Conservation (phyloP, 2,888 invertebrate species). For the Eupithecia insigniata region DNA sequence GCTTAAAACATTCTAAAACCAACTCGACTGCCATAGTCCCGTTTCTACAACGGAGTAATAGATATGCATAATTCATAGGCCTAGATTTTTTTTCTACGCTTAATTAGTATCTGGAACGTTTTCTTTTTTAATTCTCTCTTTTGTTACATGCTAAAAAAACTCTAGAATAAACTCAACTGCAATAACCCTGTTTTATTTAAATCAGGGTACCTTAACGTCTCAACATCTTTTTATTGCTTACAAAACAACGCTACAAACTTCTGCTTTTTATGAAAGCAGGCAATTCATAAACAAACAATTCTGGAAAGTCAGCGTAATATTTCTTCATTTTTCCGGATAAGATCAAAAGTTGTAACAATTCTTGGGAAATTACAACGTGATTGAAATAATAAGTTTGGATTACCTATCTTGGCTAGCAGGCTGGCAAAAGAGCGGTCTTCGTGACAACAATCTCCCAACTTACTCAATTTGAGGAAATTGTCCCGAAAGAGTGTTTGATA, state of each 20-base stretch:
- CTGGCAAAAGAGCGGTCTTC: slow-evolving; percentile 34
- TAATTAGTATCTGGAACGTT: not conserved
- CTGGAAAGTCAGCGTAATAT: slow-evolving; percentile 26
- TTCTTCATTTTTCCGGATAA: slow-evolving; percentile 39
- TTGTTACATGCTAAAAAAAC: not conserved
- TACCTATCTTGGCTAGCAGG: slow-evolving; percentile 45
- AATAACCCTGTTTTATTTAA: not conserved
- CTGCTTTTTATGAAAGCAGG: slow-evolving; percentile 1
- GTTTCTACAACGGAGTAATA: too few relatives aligned
- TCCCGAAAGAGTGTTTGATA: slow-evolving; percentile 47
- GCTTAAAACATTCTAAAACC: too few relatives aligned
- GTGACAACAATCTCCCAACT: slow-evolving; percentile 63
- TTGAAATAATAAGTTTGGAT: slow-evolving; percentile 64
- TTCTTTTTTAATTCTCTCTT: not conserved
- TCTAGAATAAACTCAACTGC: not conserved
- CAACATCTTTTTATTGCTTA: slow-evolving; percentile 7
- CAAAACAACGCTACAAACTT: slow-evolving; percentile 8
- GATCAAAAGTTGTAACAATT: slow-evolving; percentile 51
- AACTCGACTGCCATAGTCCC: too few relatives aligned
- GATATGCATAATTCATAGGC: too few relatives aligned
- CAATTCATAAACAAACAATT: slow-evolving; percentile 12
- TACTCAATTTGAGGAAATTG: slow-evolving; percentile 66
- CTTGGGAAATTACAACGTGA: slow-evolving; percentile 51
- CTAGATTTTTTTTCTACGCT: too few relatives aligned
- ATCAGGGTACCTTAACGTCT: slow-evolving; percentile 2